A percentile compares a stretch with the other conserved stretches of the same genome.
phyloP scores from a whole-genome alignment of 2,797 vertebrate genomes.

The Decapterus maruadsi region DNA sequence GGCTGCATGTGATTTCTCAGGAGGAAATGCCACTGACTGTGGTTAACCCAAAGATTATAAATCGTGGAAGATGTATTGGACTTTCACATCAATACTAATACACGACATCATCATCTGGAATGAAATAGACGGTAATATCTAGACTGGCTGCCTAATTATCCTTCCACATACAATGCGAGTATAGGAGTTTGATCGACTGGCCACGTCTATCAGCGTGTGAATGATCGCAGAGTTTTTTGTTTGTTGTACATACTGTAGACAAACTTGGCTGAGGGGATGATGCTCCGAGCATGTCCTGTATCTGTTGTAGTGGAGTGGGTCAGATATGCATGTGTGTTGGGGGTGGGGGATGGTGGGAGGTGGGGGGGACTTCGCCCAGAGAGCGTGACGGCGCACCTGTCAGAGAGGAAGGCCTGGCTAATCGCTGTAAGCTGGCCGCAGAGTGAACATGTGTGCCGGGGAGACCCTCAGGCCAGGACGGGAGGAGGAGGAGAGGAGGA shows the following conservation, averaged over 20 bases:
- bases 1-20: constrained; percentile 52
- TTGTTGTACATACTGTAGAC: constrained; percentile 9
- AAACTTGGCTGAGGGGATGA: constrained; percentile 31
- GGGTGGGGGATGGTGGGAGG: neutral
- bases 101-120: constrained; percentile 49
- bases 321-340: too few relatives aligned
- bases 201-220: neutral
- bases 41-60: constrained; percentile 57
- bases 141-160: constrained; percentile 14
- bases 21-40: constrained; percentile 63
- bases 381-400: constrained; percentile 79
- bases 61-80: constrained; percentile 47
- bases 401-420: constrained; percentile 71
- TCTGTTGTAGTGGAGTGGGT: constrained; percentile 13
- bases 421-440: constrained; percentile 65
- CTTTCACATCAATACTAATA: constrained; percentile 57
- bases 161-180: constrained; percentile 2
- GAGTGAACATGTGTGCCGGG: constrained; percentile 59
- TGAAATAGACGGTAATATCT: constrained; percentile 41
- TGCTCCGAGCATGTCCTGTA: constrained; percentile 29
- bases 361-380: constrained; percentile 10
- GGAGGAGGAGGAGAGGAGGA: constrained; percentile 18
- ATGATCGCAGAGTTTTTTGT: constrained; percentile 9
- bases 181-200: neutral
- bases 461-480: constrained; percentile 49